phyloP scores from a whole-genome alignment of 2,888 invertebrate species.

The Conus canariensis region DNA sequence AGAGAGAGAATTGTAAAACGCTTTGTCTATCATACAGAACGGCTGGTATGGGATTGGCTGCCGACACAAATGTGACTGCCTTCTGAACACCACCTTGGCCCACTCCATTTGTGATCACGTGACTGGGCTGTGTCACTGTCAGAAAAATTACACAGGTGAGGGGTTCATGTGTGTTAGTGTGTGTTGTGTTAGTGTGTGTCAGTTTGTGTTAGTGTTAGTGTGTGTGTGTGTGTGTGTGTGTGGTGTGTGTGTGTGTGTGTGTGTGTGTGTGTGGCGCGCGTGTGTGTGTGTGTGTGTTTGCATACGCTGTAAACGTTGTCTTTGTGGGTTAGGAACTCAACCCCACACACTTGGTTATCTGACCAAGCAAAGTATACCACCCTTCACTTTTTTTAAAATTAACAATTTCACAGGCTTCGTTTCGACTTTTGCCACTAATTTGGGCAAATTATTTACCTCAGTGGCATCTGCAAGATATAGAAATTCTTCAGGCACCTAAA shows the following conservation, averaged over 20 bases:
- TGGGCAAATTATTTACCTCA: too few species aligned
- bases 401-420: too few species aligned
- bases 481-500: too few species aligned
- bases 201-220: background rate
- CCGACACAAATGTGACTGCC: constrained; percentile 56
- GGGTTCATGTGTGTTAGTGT: background rate
- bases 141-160: constrained; percentile 57
- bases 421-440: too few species aligned
- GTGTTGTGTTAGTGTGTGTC: background rate
- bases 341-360: too few species aligned
- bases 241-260: background rate
- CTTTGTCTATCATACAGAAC: background rate
- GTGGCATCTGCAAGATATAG: too few species aligned
- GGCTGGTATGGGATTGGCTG: constrained; percentile 57
- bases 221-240: background rate
- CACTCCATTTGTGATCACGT: constrained; percentile 54
- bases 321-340: too few species aligned
- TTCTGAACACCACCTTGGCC: constrained; percentile 42
- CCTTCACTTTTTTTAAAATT: too few species aligned
- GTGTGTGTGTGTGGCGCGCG: background rate
- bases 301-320: too few species aligned
- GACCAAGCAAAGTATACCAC: too few species aligned
- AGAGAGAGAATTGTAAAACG: too few species aligned
- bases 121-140: constrained; percentile 61
- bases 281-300: background rate